A percentile compares a stretch with the other conserved stretches of the same genome.
Evolutionary conservation across 2,888 invertebrate species (phyloP).

Genomic region (Bombylius major): DNA sequence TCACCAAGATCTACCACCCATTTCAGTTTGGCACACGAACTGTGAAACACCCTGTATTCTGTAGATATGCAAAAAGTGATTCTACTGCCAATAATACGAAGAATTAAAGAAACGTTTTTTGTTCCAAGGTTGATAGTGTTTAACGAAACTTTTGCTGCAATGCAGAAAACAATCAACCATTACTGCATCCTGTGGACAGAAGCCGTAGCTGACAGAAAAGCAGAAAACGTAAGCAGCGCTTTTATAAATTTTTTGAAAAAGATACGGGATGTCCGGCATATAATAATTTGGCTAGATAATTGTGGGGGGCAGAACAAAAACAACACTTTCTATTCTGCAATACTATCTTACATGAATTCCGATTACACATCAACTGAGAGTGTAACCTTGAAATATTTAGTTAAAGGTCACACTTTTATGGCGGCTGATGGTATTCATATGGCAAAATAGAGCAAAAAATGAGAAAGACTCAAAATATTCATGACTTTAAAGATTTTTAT

Average conservation of each 20-base stretch:
- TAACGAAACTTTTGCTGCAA: not conserved
- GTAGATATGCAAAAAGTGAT: not conserved
- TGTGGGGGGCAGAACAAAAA: not conserved
- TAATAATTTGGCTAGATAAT: not conserved
- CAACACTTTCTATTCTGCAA: not conserved
- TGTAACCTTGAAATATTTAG: not conserved
- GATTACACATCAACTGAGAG: not conserved
- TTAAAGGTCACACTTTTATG: not conserved
- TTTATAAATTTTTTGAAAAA: not conserved
- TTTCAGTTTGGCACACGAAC: no score
- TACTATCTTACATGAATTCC: not conserved
- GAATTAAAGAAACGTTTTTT: not conserved
- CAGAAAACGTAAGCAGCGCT: not conserved
- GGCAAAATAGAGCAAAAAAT: not conserved
- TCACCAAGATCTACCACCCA: no score
- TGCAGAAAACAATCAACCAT: not conserved
- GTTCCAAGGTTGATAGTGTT: no score
- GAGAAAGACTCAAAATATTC: not conserved
- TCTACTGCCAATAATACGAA: not conserved
- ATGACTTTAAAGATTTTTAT: not conserved
- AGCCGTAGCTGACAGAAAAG: not conserved
- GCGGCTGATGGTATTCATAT: not conserved
- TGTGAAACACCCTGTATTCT: no score
- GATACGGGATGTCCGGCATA: not conserved
- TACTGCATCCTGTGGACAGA: not conserved